phyloP scores from a whole-genome alignment of 2,797 vertebrate species.

The Morelia viridis region DNA sequence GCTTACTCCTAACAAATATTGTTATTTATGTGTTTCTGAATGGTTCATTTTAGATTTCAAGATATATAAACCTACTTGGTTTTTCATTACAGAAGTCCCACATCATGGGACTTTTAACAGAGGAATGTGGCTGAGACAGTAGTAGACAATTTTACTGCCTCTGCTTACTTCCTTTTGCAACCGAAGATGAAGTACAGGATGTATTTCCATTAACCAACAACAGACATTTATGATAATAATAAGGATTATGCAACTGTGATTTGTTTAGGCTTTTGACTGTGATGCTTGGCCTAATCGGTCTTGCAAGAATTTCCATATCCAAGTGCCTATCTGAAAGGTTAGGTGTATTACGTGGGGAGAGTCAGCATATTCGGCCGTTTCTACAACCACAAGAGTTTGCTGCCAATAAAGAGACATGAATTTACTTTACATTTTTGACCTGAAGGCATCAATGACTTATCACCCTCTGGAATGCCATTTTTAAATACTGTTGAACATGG shows the following conservation, averaged over 20 bases:
- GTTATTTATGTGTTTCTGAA: not conserved
- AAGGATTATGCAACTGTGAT: not conserved
- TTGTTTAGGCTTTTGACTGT: not conserved
- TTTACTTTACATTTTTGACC: not conserved
- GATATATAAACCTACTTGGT: not conserved
- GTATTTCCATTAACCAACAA: not conserved
- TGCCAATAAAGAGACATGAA: constrained; percentile 1
- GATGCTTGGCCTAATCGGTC: not conserved
- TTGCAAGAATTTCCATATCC: not conserved
- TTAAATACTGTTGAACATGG: not conserved
- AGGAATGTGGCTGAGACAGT: not conserved
- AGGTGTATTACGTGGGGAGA: not conserved
- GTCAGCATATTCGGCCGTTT: not conserved
- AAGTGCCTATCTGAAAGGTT: not conserved
- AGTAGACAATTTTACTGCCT: not conserved
- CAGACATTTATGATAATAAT: not conserved
- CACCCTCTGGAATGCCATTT: not conserved
- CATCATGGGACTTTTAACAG: not conserved
- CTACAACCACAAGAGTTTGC: not conserved
- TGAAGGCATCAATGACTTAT: constrained; percentile 12
- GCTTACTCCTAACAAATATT: not conserved
- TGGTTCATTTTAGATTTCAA: not conserved
- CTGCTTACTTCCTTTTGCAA: not conserved
- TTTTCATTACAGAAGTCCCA: not conserved
- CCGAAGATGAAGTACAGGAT: not conserved